Percentiles rank a stretch among this genome's conserved stretches.
Conservation (phyloP, 1,140 invertebrate species). For the Sycophaga agraensis region DNA sequence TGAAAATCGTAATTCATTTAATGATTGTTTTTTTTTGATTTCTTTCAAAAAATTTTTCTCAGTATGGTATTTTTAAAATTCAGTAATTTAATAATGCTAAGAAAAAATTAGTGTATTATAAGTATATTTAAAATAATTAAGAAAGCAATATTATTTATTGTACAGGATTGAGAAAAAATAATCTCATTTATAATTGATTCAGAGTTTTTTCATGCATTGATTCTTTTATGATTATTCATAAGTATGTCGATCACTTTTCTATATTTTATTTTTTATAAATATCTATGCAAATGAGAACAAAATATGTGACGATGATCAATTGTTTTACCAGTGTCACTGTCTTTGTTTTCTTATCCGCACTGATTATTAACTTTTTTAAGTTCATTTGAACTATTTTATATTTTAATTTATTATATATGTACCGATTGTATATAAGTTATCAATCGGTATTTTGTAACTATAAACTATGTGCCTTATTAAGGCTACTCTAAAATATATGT, state of each 20-base stretch:
- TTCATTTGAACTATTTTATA: background rate
- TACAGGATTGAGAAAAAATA: background rate
- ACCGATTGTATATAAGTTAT: background rate
- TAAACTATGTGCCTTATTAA: background rate
- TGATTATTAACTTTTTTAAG: constrained; percentile 12
- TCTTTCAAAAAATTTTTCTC: too few species aligned
- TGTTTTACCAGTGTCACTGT: background rate
- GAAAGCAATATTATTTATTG: background rate
- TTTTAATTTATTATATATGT: constrained; percentile 7
- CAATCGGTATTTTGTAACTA: background rate
- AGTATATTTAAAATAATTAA: too few species aligned
- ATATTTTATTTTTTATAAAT: background rate
- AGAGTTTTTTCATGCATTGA: background rate
- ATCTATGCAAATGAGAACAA: background rate
- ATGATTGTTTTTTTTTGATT: too few species aligned
- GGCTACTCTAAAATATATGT: background rate
- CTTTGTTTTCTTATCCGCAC: constrained; percentile 6
- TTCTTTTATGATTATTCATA: background rate
- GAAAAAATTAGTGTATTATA: too few species aligned
- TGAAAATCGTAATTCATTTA: too few species aligned
- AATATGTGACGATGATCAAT: background rate
- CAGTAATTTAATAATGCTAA: too few species aligned
- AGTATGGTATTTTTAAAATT: too few species aligned
- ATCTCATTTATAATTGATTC: background rate
- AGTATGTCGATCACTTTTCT: background rate